A percentile compares a stretch with the other conserved stretches of the same genome.
These are phyloP conservation scores for Todiramphus chloris DNA, from an alignment of 2,113 vertebrate genomes.

Conservation along the genomic window DNA sequence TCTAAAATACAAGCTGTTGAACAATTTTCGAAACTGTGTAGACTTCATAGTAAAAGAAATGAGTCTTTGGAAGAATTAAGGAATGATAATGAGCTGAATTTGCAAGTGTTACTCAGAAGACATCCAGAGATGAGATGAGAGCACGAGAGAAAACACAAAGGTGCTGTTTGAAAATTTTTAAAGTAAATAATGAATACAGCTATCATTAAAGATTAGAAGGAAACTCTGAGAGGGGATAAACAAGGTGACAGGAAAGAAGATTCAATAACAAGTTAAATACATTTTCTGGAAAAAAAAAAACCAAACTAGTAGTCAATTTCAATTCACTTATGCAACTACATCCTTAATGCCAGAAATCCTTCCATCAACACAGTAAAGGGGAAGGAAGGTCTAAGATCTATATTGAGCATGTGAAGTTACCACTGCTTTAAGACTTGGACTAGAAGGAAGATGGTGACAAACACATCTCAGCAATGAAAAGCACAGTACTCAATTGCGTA, in stretches of 20 bases:
- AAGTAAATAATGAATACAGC: neutral
- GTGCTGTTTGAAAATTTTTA: neutral
- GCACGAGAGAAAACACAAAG: neutral
- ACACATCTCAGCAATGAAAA: neutral
- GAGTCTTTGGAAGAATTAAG: neutral
- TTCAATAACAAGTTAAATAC: neutral
- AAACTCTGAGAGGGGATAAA: neutral
- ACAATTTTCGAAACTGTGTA: neutral
- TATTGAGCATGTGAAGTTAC: neutral
- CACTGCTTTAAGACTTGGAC: neutral
- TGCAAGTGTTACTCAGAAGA: neutral
- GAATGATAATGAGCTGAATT: neutral
- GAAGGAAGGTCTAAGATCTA: neutral
- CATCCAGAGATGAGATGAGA: neutral
- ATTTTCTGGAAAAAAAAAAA: neutral
- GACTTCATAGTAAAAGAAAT: neutral
- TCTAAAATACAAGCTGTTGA: neutral
- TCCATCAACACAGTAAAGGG: neutral
- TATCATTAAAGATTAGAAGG: neutral
- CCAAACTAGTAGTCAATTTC: neutral
- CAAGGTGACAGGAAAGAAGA: neutral
- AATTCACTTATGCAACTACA: neutral
- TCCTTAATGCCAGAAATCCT: neutral
- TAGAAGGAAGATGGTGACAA: neutral
- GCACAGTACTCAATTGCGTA: neutral